Evolutionary conservation across 2,113 vertebrate species (phyloP).

Genomic region (Semnopithecus entellus): DNA sequence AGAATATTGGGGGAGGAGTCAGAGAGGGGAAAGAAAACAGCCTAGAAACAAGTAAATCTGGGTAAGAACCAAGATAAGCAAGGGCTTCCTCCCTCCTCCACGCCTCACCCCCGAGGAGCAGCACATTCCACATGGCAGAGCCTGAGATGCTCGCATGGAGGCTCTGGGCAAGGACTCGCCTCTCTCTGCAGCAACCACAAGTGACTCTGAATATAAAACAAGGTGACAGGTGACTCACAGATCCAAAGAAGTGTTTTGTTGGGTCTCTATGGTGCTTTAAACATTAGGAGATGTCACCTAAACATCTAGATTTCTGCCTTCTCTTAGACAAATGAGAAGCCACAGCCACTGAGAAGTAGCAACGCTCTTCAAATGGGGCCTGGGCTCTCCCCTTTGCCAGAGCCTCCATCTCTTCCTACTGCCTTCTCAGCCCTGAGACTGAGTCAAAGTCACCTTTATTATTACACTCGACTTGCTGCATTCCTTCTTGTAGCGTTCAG

Average conservation of each 20-base stretch:
- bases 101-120: not conserved
- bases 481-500: not conserved
- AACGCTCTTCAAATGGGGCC: rapidly evolving
- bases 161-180: not conserved
- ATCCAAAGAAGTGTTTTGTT: not conserved
- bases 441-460: not conserved
- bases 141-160: rapidly evolving
- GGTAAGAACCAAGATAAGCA: not conserved
- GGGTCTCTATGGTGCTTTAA: not conserved
- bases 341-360: not conserved
- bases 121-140: rapidly evolving
- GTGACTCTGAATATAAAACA: not conserved
- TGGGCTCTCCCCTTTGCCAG: rapidly evolving
- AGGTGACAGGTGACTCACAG: not conserved
- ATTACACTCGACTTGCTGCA: not conserved
- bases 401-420: not conserved
- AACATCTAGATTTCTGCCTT: not conserved
- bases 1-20: not conserved
- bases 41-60: not conserved
- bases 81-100: not conserved
- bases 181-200: not conserved
- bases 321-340: not conserved
- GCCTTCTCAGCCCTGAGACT: not conserved
- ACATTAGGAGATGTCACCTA: not conserved
- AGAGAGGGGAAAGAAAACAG: not conserved